Evolutionary conservation across 2,797 vertebrate species (phyloP), one percentile per base, ranked within the genome.

Genomic region (Eurystomus glaucurus): DNA sequence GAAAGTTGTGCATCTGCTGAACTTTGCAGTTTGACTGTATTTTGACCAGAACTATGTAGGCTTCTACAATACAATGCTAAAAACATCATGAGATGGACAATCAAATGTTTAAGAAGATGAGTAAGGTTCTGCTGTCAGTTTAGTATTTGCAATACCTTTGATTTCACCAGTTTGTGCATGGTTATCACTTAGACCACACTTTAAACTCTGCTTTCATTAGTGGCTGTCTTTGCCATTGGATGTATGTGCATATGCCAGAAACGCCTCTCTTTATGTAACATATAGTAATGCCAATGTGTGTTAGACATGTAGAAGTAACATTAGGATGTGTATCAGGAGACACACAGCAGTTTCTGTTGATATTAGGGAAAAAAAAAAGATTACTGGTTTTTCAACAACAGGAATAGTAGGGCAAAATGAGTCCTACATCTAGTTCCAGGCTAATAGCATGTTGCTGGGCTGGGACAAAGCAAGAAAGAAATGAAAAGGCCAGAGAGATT

Each of bases 61-160:
- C 6, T 82, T 46, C 37, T 45, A 64, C 28, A 55, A 70, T 35
- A 16, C 20, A 61, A 14, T 68, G 57, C 37, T 71, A 22, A 71
- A 93, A 89, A 4, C 25, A 46, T 91, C 21, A 43, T 72, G 85
- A 79, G 69, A 14, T 48, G 62, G 61, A 46, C 35, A 76, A 43
- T 26, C 25, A 64, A 9, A 1, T 52, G 71, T 41, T n/a, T 37
- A 54, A 35, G 39, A 54, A 33, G 31, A 83, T 0, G 0, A 72
- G 61, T 6, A 7, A 62, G 65, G 37, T 76, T 91, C 48, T 88
- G 51, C 55, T 66, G 48, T n/a, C 70, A 90, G 21, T 54, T 92
- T 54, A 72, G 37, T 22, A 45, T 23, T n/a, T 45, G 14, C 35
- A 51, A 15, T 5, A 41, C 39, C 35, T 77, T 88, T 55, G 19